Percentiles rank a stretch among this genome's conserved stretches.
Conservation (phyloP, 2,888 invertebrate genomes). For the Odontothrips loti region DNA sequence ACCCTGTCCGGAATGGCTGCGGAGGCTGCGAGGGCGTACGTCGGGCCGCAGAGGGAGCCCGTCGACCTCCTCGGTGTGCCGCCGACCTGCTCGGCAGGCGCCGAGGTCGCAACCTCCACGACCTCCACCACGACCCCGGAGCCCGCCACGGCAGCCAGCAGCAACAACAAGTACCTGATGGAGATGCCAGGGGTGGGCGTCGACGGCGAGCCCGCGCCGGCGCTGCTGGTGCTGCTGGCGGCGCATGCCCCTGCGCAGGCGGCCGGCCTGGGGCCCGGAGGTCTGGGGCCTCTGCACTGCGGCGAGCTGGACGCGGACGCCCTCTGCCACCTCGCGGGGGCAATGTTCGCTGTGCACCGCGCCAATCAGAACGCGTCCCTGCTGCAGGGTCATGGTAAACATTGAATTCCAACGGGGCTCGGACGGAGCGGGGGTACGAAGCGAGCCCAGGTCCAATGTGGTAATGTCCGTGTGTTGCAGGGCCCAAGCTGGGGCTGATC, state of each 20-base stretch:
- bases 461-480: constrained; percentile 32
- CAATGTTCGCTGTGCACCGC: constrained; percentile 46
- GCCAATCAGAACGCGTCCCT: constrained; percentile 43
- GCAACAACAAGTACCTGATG: constrained; percentile 6
- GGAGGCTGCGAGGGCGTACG: not conserved
- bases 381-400: constrained; percentile 32
- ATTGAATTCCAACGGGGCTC: too few relatives aligned
- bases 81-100: not conserved
- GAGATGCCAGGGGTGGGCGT: not conserved
- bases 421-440: too few relatives aligned
- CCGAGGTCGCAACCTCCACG: not conserved
- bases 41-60: not conserved
- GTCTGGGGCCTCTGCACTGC: constrained; percentile 43
- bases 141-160: not conserved
- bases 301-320: constrained; percentile 43
- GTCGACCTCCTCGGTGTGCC: not conserved
- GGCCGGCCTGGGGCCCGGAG: constrained; percentile 34
- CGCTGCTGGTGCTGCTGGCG: constrained; percentile 17
- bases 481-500: constrained; percentile 41
- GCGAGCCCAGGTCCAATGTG: too few relatives aligned
- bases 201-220: not conserved
- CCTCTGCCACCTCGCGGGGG: constrained; percentile 46
- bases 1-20: not conserved
- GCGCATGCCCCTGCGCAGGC: constrained; percentile 29
- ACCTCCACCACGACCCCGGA: not conserved